A percentile compares a stretch with the other conserved stretches of the same genome.
These are phyloP conservation scores for Corydoras sp. DNA, from an alignment of 2,113 vertebrate species.

Conservation along the genomic window DNA sequence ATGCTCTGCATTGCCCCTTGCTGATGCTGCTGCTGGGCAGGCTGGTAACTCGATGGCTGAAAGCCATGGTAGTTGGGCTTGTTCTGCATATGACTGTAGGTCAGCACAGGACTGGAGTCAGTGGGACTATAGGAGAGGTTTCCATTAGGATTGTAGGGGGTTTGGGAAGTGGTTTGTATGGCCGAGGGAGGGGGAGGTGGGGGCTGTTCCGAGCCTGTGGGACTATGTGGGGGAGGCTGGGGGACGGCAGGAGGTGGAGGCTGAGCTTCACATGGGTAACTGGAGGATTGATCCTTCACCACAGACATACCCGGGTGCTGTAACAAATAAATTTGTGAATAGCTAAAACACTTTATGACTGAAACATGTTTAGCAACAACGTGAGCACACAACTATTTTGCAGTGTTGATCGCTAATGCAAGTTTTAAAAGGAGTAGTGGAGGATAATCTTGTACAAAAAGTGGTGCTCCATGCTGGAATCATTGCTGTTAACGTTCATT, in stretches of 20 bases:
- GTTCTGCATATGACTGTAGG: slow-evolving; percentile 59
- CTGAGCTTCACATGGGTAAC: slow-evolving; percentile 62
- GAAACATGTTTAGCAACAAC: no score
- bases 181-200: slow-evolving; percentile 60
- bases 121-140: slow-evolving; percentile 54
- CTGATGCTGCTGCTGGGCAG: slow-evolving; percentile 25
- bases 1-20: slow-evolving; percentile 46
- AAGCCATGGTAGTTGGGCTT: slow-evolving; percentile 58
- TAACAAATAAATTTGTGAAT: neutral
- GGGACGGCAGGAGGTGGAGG: slow-evolving; percentile 55
- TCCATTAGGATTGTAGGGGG: slow-evolving; percentile 56
- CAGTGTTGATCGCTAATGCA: no score
- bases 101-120: slow-evolving; percentile 60
- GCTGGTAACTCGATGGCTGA: slow-evolving; percentile 50
- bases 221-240: slow-evolving; percentile 62
- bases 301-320: slow-evolving; percentile 62
- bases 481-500: no score
- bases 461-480: no score
- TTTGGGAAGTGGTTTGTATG: slow-evolving; percentile 57
- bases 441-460: no score
- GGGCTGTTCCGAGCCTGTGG: slow-evolving; percentile 65
- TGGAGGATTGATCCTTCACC: slow-evolving; percentile 63
- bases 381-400: no score
- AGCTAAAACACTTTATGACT: no score
- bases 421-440: no score